Conservation (phyloP, 2,888 invertebrate genomes). For the Pediacus dermestoides region DNA sequence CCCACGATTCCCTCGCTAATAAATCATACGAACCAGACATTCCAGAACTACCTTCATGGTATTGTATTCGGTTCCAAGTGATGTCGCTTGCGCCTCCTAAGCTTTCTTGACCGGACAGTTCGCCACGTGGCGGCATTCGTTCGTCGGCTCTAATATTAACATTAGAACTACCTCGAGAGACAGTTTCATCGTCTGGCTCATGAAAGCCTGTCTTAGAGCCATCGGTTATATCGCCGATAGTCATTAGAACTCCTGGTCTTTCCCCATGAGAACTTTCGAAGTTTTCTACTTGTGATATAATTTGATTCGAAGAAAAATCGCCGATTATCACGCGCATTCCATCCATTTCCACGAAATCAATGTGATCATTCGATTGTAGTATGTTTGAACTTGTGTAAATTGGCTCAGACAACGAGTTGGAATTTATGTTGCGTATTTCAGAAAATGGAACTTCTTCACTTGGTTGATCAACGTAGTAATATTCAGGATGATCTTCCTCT, state of each 20-base stretch:
- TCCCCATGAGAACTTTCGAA: conserved; percentile 39
- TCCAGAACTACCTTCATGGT: conserved; percentile 52
- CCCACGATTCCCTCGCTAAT: conserved; percentile 66
- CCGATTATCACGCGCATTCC: conserved; percentile 46
- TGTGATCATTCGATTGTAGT: conserved; percentile 34
- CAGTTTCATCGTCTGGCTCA: conserved; percentile 14
- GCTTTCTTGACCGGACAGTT: conserved; percentile 83
- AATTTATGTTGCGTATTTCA: conserved; percentile 9
- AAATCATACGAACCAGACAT: conserved; percentile 61
- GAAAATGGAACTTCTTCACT: conserved; percentile 13
- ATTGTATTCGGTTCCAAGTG: conserved; percentile 72
- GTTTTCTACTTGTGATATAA: conserved; percentile 43
- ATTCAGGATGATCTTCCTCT: conserved; percentile 23
- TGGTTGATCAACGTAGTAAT: conserved; percentile 20
- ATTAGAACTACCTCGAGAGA: conserved; percentile 56
- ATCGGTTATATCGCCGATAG: conserved; percentile 39
- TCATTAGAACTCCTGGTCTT: conserved; percentile 42
- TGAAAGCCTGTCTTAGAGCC: conserved; percentile 25
- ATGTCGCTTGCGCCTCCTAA: conserved; percentile 75
- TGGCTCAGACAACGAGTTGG: conserved; percentile 34
- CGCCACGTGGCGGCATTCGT: conserved; percentile 82
- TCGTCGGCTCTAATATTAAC: conserved; percentile 81
- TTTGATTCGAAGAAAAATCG: conserved; percentile 41
- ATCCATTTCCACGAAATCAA: conserved; percentile 54
- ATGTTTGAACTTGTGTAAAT: conserved; percentile 39